phyloP scores from a whole-genome alignment of 2,113 vertebrate genomes.

The Enhydra lutris region DNA sequence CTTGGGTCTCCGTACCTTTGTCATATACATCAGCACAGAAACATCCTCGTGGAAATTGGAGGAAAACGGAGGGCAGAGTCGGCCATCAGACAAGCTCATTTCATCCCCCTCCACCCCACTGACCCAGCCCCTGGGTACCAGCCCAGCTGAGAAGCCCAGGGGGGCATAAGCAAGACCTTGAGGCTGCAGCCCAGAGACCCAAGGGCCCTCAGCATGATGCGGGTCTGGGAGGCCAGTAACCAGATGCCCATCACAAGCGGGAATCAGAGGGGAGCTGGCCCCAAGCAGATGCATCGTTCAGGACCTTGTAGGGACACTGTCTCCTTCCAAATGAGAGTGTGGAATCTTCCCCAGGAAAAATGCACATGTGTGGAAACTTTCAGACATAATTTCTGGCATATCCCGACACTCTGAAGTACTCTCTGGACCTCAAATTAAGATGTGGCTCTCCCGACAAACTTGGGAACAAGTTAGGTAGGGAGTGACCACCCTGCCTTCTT shows the following conservation, averaged over 20 bases:
- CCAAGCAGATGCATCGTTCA: rapidly evolving
- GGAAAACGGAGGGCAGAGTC: background rate
- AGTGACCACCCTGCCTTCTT: rapidly evolving
- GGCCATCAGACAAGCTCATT: rapidly evolving
- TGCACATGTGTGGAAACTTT: background rate
- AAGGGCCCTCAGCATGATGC: background rate
- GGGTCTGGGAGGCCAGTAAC: too few species aligned
- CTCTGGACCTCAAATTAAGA: background rate
- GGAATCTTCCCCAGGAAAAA: background rate
- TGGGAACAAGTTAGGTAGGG: too few species aligned
- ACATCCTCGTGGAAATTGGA: background rate
- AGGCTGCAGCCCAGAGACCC: background rate
- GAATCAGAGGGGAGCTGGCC: rapidly evolving
- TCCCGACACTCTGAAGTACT: background rate
- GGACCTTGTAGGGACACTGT: background rate
- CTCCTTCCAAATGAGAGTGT: rapidly evolving
- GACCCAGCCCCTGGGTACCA: rapidly evolving
- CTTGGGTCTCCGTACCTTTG: background rate
- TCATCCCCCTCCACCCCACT: rapidly evolving
- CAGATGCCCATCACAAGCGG: background rate
- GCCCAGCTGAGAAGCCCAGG: rapidly evolving
- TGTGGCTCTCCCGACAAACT: background rate
- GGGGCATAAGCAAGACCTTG: rapidly evolving
- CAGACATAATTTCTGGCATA: background rate
- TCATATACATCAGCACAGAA: background rate